Base-by-base conservation (phyloP, 2,797 vertebrate species). In the Gallinago nigripennis region DNA sequence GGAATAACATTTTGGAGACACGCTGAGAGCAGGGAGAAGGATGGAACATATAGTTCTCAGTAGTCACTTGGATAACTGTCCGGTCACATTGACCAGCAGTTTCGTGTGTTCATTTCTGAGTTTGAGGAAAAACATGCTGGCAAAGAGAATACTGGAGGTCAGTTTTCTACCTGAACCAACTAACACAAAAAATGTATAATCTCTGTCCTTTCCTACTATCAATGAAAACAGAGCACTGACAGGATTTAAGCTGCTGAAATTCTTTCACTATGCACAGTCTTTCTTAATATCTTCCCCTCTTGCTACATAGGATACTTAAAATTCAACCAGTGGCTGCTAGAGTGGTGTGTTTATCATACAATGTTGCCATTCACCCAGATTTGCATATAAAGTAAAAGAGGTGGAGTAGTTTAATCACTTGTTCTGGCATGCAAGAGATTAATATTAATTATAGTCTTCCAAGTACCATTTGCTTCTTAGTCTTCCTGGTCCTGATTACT, bases 371-470 rank as follows among this genome's bases (percentile, higher is more conserved):
- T 86, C 57, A 75, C 80, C 4, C 56, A 85, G 35, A 96, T 94
- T 79, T 84, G 68, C 9, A 8, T 76, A 72, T 76, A 48, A 70
- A 93, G 35, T 16, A 83, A 68, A 81, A 88, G 68, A 94, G 71
- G 68, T 45, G 71, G 80, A 94, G 31, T 31, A 20, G 18, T 72
- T 89, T 85, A 90, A 94, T 92, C 54, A 71, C 31, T 93, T 84
- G 31, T 82, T 91, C 94, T 94, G 88, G 30, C 43, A 88, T 53
- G 68, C 31, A 82, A 92, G 31, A 95, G 33, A 96, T 82, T 91
- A 96, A 91, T 96, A 94, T 90, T 88, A 95, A 95, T 95, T 94
- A 69, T 61, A 79, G 25, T 19, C 31, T 86, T 88, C 46, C 84
- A 72, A 88, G 75, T 79, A 27, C 72, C n/a, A 77, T 66, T 88